Conservation (phyloP, 2,113 vertebrate genomes). For the Rhodinocichla rosea region DNA sequence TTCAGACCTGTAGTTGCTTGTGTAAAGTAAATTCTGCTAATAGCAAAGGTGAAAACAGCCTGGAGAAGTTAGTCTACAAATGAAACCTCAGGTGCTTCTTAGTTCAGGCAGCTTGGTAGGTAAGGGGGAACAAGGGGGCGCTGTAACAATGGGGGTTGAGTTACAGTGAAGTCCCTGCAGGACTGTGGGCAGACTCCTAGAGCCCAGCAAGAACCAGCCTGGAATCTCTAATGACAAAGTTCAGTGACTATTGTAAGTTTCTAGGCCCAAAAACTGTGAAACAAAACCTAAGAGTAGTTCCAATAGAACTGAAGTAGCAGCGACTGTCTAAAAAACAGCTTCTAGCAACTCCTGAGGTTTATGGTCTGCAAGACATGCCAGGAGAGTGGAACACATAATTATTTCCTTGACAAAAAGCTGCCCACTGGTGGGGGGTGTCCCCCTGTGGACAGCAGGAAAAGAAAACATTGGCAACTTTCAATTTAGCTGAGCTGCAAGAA, state of each 20-base stretch:
- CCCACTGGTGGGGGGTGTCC: neutral
- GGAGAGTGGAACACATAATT: neutral
- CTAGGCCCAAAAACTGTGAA: neutral
- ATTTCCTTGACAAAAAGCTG: neutral
- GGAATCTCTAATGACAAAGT: neutral
- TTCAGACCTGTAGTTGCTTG: neutral
- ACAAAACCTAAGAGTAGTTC: neutral
- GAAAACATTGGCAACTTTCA: neutral
- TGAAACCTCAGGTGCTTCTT: neutral
- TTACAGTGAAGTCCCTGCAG: neutral
- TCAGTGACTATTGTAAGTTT: neutral
- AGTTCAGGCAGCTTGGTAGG: neutral
- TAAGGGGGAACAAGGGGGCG: neutral
- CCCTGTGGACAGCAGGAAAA: neutral
- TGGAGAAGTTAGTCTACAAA: neutral
- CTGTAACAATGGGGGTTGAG: rapidly evolving
- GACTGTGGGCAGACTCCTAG: neutral
- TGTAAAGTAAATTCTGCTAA: neutral
- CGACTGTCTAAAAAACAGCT: neutral
- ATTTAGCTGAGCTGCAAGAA: neutral
- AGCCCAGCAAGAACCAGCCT: neutral
- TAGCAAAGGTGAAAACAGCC: neutral
- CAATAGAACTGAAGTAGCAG: neutral
- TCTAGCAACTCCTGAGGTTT: neutral
- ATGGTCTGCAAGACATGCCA: neutral